These are phyloP conservation scores for Gasterosteus nipponicus DNA, from an alignment of 2,113 vertebrate genomes.

Conservation along the genomic window DNA sequence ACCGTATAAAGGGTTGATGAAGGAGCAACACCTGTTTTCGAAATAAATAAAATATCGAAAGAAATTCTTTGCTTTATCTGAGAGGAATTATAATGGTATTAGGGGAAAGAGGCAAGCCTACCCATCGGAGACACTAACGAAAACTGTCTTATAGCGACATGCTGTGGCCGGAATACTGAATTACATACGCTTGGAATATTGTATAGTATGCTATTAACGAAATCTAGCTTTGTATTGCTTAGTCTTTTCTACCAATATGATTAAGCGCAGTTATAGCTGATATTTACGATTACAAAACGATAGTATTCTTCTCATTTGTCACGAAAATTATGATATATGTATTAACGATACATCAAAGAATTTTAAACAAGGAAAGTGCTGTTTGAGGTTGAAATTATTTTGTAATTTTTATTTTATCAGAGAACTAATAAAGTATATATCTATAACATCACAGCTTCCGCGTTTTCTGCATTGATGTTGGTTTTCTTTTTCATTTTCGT, in stretches of 20 bases:
- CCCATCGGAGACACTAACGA: constrained; percentile 69
- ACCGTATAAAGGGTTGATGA: constrained; percentile 77
- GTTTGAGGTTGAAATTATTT: constrained; percentile 87
- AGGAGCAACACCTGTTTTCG: constrained; percentile 74
- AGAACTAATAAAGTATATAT: constrained; percentile 89
- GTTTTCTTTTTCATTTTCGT: not conserved
- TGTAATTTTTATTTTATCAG: constrained; percentile 89
- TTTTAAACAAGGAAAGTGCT: constrained; percentile 80
- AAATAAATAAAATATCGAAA: constrained; percentile 67
- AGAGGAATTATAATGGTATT: constrained; percentile 65
- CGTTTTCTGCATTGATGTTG: constrained; percentile 46
- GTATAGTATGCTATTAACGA: constrained; percentile 83
- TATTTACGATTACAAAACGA: constrained; percentile 82
- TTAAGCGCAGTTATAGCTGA: constrained; percentile 82
- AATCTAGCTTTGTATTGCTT: constrained; percentile 86
- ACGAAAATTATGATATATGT: constrained; percentile 81
- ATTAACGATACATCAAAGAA: constrained; percentile 80
- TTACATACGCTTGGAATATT: constrained; percentile 82
- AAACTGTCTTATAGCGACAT: constrained; percentile 82
- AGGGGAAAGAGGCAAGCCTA: constrained; percentile 74
- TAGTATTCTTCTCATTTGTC: constrained; percentile 85
- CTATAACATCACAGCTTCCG: constrained; percentile 77
- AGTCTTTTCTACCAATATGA: constrained; percentile 84
- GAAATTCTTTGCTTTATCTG: constrained; percentile 55
- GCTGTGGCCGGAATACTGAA: constrained; percentile 84